Evolutionary conservation across 64 coral and sea anemone genomes (phyloP).

Genomic region (Stichodactyla mertensii): DNA sequence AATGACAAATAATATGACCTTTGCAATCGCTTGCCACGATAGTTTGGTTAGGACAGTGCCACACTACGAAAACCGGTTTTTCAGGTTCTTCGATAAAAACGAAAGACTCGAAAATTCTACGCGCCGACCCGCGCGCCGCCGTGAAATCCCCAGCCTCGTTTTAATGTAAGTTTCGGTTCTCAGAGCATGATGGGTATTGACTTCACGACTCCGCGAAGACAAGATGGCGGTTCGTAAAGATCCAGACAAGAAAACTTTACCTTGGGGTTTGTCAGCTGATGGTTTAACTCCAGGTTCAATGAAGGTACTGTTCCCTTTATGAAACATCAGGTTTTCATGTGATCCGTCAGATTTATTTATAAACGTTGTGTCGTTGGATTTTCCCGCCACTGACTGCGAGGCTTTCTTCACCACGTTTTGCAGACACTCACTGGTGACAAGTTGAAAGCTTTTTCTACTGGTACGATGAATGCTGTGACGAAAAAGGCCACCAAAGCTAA

Average conservation of each 20-base stretch:
- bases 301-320: constrained; percentile 41
- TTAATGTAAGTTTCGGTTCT: background rate
- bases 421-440: constrained; percentile 86
- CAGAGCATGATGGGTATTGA: constrained; percentile 27
- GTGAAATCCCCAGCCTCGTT: background rate
- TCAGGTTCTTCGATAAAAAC: too few species aligned
- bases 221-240: constrained; percentile 78
- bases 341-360: background rate
- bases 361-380: background rate
- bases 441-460: constrained; percentile 78
- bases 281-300: constrained; percentile 81
- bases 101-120: too few species aligned
- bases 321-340: background rate
- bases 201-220: constrained; percentile 5
- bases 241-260: constrained; percentile 64
- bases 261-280: constrained; percentile 86
- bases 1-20: too few species aligned
- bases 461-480: constrained; percentile 74
- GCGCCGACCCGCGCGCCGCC: too few species aligned
- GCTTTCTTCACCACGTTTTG: constrained; percentile 3
- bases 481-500: constrained; percentile 80
- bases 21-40: too few species aligned
- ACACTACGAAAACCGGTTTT: too few species aligned
- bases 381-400: background rate
- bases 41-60: too few species aligned